Evolutionary conservation across 2,113 vertebrate genomes (phyloP).

Genomic region (Thryonomys swinderianus): DNA sequence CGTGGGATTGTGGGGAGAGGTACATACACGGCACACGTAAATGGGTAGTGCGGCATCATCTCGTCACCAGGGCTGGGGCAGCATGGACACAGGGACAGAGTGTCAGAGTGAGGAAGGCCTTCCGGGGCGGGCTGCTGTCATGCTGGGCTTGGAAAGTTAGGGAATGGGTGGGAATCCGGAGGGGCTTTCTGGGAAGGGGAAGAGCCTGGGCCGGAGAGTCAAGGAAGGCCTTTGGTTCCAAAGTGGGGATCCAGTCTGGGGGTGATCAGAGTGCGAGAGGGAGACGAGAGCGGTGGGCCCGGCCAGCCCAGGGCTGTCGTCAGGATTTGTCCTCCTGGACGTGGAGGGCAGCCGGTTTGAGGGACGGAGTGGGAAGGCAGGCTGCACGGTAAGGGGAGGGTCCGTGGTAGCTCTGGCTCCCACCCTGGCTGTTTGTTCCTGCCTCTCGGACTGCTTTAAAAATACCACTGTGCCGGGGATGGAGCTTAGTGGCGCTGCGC

Average conservation of each 20-base stretch:
- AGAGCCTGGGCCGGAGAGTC: accelerated
- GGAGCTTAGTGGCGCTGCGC: too few relatives aligned
- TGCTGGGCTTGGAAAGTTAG: not conserved
- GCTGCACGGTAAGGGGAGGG: not conserved
- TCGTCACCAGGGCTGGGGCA: accelerated
- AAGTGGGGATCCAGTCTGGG: not conserved
- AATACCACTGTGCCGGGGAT: not conserved
- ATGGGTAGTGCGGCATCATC: accelerated
- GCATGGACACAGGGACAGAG: accelerated
- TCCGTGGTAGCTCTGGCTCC: accelerated
- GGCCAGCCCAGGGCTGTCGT: accelerated
- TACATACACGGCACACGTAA: not conserved
- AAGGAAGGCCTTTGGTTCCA: not conserved
- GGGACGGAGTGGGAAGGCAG: not conserved
- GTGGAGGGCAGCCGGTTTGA: not conserved
- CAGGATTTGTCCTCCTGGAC: too few relatives aligned
- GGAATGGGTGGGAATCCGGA: not conserved
- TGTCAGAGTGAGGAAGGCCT: not conserved
- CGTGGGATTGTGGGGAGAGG: not conserved
- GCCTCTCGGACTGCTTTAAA: not conserved
- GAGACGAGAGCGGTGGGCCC: not conserved
- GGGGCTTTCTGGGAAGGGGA: not conserved
- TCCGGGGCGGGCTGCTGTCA: not conserved
- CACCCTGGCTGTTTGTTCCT: accelerated
- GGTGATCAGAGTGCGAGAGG: not conserved